Evolutionary conservation across 2,888 invertebrate species (phyloP).

Genomic region (Flexamia atlantica): DNA sequence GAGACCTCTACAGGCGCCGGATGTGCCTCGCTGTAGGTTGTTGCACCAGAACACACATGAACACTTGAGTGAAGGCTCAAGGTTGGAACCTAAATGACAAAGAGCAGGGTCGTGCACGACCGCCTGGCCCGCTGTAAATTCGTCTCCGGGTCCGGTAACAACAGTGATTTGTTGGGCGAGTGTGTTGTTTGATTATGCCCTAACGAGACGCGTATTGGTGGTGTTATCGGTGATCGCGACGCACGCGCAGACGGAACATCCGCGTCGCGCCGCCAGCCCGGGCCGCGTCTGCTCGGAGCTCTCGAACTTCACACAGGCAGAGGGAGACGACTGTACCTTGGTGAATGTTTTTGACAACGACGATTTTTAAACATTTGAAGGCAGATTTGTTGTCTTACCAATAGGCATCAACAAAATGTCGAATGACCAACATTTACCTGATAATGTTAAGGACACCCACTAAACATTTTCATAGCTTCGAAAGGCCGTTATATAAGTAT

Average conservation of each 20-base stretch:
- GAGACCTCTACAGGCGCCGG: neutral
- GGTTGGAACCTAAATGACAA: slow-evolving; percentile 27
- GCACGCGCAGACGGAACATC: neutral
- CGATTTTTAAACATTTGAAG: too few species aligned
- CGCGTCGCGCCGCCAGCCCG: neutral
- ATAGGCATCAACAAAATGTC: too few species aligned
- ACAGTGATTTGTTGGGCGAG: slow-evolving; percentile 52
- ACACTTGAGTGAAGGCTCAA: slow-evolving; percentile 29
- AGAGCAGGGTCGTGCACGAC: slow-evolving; percentile 43
- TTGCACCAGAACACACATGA: slow-evolving; percentile 6
- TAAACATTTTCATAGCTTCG: too few species aligned
- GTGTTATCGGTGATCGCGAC: slow-evolving; percentile 50
- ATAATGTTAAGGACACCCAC: too few species aligned
- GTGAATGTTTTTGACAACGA: too few species aligned
- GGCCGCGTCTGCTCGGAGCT: too few species aligned
- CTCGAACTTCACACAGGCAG: too few species aligned
- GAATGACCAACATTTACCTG: too few species aligned
- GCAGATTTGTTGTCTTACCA: too few species aligned
- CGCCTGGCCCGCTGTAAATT: slow-evolving; percentile 30
- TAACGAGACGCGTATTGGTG: slow-evolving; percentile 62
- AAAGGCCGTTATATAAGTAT: too few species aligned
- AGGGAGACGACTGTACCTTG: too few species aligned
- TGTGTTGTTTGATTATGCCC: slow-evolving; percentile 60
- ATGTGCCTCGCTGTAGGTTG: neutral
- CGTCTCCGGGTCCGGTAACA: slow-evolving; percentile 48